Base-by-base conservation (phyloP, 1,140 invertebrate species). In the Whitmania pigra region DNA sequence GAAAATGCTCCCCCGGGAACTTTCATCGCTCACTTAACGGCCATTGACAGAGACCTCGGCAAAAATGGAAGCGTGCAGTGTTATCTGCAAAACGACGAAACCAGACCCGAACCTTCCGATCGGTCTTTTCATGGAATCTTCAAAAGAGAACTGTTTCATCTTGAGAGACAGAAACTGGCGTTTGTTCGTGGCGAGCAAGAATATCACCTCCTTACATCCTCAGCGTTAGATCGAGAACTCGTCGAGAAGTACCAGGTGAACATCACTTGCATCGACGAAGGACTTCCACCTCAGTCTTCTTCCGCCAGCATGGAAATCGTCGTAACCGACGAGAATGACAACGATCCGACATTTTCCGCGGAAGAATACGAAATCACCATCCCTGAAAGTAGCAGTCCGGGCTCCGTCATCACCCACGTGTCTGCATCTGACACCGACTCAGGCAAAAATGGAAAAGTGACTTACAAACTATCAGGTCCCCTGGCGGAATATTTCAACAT, bases 361-460 rank as follows among this genome's bases (percentile, higher is more conserved):
- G 25, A 40, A 0, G 49, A 22, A 6, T 74, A 74, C 55, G n/a
- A 25, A 17, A 63, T 60, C 17, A 31, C 53, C 17, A 67, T 86
- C 0, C 87, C 90, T 71, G 94, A 97, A 82, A 96, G 96, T 80
- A 69, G 78, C 79, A 88, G 90, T 0, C 85, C 88, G 2, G 92
- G 92, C 0, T 88, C 88, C 0, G 86, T 87, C 6, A 90, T 97
- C 1, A 87, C 88, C 0, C 89, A 88, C 76, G 88, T 94, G 0
- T 85, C 86, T 25, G 94, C 93, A 0, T 87, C 86, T 66, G 95
- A 99, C 80, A 86, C 84, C 20, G 95, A 99, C 81, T 88, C 88
- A 5, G 92, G 91, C 2, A 92, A 96, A 78, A 98, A 98, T 82
- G 90, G 92, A 20, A 92, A 93, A 81, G 89, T 98, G 75, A 93